These are phyloP conservation scores for Cistogaster globosa DNA, from an alignment of 2,888 invertebrate species.

Conservation along the genomic window DNA sequence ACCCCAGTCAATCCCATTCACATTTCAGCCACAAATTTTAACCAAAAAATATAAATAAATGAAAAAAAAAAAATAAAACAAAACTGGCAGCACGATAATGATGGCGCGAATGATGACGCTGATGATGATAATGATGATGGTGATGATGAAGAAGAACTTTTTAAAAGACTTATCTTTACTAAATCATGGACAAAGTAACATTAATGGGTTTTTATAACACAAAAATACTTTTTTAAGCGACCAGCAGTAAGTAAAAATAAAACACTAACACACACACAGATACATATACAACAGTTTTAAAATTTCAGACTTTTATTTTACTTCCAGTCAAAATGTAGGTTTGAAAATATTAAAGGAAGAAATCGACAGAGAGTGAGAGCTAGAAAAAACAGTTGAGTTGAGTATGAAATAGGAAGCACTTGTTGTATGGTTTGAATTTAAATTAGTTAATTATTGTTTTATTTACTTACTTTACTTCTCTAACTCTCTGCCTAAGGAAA, in stretches of 20 bases:
- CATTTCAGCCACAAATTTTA: conserved; percentile 42
- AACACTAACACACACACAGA: not conserved
- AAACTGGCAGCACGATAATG: conserved; percentile 13
- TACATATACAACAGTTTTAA: conserved; percentile 36
- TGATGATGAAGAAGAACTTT: conserved; percentile 34
- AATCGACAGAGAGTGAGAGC: conserved; percentile 8
- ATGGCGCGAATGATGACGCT: not conserved
- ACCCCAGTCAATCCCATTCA: not conserved
- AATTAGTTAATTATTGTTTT: conserved; percentile 73
- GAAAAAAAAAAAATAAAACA: conserved; percentile 18
- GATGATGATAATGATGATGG: not conserved
- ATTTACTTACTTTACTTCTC: conserved; percentile 56
- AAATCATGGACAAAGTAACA: conserved; percentile 71
- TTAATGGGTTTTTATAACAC: conserved; percentile 68
- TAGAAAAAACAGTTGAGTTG: conserved; percentile 5
- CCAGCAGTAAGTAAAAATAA: conserved; percentile 26
- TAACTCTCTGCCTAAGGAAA: not conserved
- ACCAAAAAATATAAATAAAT: conserved; percentile 44
- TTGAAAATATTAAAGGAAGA: conserved; percentile 7
- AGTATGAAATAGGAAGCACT: conserved; percentile 54
- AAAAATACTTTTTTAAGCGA: conserved; percentile 59
- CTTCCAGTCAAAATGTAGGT: conserved; percentile 5
- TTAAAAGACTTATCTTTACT: conserved; percentile 65
- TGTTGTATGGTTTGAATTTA: conserved; percentile 72
- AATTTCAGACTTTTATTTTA: conserved; percentile 31